These are phyloP conservation scores for Bujurquina vittata DNA, from an alignment of 2,113 vertebrate species.

Conservation along the genomic window DNA sequence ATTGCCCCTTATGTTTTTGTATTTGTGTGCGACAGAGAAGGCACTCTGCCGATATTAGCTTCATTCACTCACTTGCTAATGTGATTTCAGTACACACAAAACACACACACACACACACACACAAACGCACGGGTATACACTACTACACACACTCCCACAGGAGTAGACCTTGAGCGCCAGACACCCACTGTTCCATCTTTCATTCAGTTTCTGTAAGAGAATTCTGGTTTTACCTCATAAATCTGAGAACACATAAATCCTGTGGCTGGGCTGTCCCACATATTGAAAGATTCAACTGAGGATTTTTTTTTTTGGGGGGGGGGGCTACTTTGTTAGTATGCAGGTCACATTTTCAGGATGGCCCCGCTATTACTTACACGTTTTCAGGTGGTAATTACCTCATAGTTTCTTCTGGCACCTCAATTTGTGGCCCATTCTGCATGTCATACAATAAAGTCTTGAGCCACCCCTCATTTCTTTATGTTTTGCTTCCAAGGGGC, in stretches of 20 bases:
- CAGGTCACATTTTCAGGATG: background rate
- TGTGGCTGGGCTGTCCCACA: background rate
- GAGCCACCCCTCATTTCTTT: background rate
- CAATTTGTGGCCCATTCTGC: background rate
- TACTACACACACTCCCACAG: background rate
- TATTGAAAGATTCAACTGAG: background rate
- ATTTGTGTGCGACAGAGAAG: constrained; percentile 14
- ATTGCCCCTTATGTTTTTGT: background rate
- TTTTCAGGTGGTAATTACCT: background rate
- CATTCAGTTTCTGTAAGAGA: constrained; percentile 26
- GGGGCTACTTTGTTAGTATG: background rate
- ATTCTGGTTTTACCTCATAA: constrained; percentile 47
- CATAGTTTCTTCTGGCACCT: background rate
- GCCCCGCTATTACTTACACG: background rate
- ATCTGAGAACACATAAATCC: constrained; percentile 34
- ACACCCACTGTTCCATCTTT: constrained; percentile 13
- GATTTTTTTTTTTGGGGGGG: too few species aligned
- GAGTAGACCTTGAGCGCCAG: constrained; percentile 23
- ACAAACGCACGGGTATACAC: background rate
- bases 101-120: background rate
- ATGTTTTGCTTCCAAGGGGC: background rate
- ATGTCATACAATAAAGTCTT: background rate
- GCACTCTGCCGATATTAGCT: constrained; percentile 60
- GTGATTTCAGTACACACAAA: constrained; percentile 42
- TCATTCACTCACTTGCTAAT: constrained; percentile 57